phyloP scores from a whole-genome alignment of 2,888 invertebrate genomes.

The Cacoxenus indagator region DNA sequence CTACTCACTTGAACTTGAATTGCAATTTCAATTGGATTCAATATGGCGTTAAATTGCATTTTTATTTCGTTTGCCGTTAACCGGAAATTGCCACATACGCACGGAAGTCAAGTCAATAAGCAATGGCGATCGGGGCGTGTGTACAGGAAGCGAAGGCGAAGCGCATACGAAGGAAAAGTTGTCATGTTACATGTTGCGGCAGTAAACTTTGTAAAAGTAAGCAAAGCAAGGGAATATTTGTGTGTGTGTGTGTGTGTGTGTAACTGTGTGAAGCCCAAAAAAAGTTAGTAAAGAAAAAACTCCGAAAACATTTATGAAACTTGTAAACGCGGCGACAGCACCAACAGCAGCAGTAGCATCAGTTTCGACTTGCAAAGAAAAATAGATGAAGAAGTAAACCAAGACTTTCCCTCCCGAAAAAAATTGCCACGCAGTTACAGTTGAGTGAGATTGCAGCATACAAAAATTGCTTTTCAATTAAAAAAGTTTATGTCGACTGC shows the following conservation, averaged over 20 bases:
- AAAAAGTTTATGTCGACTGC: conserved; percentile 54
- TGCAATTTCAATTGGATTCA: conserved; percentile 22
- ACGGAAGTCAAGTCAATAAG: conserved; percentile 65
- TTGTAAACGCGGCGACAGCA: conserved; percentile 33
- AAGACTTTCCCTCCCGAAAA: too few species aligned
- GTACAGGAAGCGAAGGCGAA: not conserved
- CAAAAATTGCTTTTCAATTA: conserved; percentile 57
- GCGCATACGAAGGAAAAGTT: not conserved
- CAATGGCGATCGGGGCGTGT: conserved; percentile 36
- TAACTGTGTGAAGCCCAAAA: conserved; percentile 33
- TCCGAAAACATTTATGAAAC: conserved; percentile 54
- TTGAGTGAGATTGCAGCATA: conserved; percentile 23
- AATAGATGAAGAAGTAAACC: not conserved
- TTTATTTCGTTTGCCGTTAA: conserved; percentile 61
- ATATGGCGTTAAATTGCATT: conserved; percentile 56
- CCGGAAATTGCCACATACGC: conserved; percentile 65
- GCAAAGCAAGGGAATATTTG: not conserved
- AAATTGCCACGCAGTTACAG: not conserved
- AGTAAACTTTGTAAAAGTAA: too few species aligned
- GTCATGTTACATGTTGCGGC: not conserved
- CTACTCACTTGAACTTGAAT: not conserved
- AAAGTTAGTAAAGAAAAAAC: conserved; percentile 46
- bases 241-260: conserved; percentile 24
- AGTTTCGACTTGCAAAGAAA: not conserved
- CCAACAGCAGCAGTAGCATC: not conserved